Base-by-base conservation (phyloP, 35 echinoderm and acorn worm genomes). In the Apostichopus parvimensis region DNA sequence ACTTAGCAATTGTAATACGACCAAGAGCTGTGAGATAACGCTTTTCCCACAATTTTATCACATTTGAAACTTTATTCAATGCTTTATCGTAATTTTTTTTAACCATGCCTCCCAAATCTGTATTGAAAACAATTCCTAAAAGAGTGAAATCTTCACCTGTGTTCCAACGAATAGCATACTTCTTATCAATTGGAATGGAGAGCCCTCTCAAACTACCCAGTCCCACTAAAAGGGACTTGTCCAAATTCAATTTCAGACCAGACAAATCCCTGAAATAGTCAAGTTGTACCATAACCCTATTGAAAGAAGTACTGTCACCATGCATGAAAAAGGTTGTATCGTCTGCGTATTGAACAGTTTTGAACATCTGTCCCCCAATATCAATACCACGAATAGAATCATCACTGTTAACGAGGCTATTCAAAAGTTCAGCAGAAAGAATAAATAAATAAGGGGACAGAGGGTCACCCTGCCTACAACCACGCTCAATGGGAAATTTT, bases 271-370 rank as follows among this genome's bases (percentile, higher is more conserved):
- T 2, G 15, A 82, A 53, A 6, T 12, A 54, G 15, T 82, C 13
- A 55, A 15, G 14, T 82, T 54, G 2, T 6, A 14, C 55, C 5
- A 53, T 5, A 17, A 82, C 11, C 4, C 5, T 56, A 55, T 5
- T 2, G 55, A 9, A 12, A 6, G 53, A 82, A 1, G 20, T 12
- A 26, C 13, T 13, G 8, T 53, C 52, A 8, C 7, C 34, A 55
- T 82, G 28, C 6, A 82, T 82, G 0, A 87, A 34, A 11, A 66
- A 87, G 17, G 83, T 87, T 7, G 85, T 87, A 10, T 87, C 85
- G 13, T 87, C 57, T 4, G 85, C 85, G 25, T 65, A 87, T 26
- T 87, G 85, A 4, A 82, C 79, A 11, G 55, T 2, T 82, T 82
- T 82, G 17, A 17, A 15, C 0, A 55, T 10, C 4, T 9, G 1